A percentile compares a stretch with the other conserved stretches of the same genome.
Evolutionary conservation across 2,888 invertebrate species (phyloP).

Genomic region (Pardosa pseudoannulata): DNA sequence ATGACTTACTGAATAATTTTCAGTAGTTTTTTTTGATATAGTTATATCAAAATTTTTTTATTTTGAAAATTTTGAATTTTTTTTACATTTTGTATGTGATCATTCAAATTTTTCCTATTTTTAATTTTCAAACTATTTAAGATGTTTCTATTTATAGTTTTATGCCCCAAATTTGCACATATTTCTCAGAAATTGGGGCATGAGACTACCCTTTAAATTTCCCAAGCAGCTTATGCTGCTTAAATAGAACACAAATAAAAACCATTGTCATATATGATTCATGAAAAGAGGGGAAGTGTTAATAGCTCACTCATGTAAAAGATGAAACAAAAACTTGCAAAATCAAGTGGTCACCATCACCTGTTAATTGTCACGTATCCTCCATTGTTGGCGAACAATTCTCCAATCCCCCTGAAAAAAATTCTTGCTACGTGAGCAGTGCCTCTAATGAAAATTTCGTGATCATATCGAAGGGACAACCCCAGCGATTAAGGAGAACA

Average conservation of each 20-base stretch:
- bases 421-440: not conserved
- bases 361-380: constrained; percentile 31
- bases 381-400: constrained; percentile 45
- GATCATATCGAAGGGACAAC: not conserved
- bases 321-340: constrained; percentile 18
- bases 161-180: too few species aligned
- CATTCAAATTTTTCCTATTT: too few species aligned
- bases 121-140: too few species aligned
- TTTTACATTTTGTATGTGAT: too few species aligned
- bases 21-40: too few species aligned
- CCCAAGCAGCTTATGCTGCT: too few species aligned
- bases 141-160: too few species aligned
- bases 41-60: too few species aligned
- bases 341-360: constrained; percentile 29
- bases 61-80: too few species aligned
- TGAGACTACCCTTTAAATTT: too few species aligned
- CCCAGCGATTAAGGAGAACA: not conserved
- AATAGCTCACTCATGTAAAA: constrained; percentile 32
- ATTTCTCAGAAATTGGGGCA: too few species aligned
- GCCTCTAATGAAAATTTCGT: not conserved
- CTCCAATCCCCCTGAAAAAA: not conserved
- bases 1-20: too few species aligned
- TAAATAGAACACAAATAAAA: not conserved
- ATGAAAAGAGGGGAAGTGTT: constrained; percentile 25
- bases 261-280: constrained; percentile 26